Percentiles rank a stretch among this genome's conserved stretches.
Conservation (phyloP, 2,797 vertebrate genomes). For the Pseudopleuronectes americanus region DNA sequence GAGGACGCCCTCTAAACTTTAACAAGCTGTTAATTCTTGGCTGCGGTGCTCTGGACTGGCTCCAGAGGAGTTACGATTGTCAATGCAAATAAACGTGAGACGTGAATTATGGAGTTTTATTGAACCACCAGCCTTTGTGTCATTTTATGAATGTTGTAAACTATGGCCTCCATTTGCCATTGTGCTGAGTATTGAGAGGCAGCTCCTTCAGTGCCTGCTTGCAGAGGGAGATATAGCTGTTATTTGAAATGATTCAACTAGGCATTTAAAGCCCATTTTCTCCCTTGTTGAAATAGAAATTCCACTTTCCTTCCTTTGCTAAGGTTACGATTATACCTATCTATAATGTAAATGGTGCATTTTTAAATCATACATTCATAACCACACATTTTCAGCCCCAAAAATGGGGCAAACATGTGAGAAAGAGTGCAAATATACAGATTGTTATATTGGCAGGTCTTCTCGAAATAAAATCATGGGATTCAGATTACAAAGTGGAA, state of each 20-base stretch:
- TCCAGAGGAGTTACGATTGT: conserved; percentile 43
- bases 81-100: conserved; percentile 53
- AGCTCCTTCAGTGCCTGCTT: conserved; percentile 7
- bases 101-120: conserved; percentile 52
- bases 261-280: not conserved
- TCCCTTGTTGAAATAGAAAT: not conserved
- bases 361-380: too few species aligned
- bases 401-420: too few species aligned
- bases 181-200: conserved; percentile 18
- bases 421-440: too few species aligned
- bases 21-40: conserved; percentile 47
- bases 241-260: conserved; percentile 14
- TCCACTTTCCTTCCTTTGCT: not conserved
- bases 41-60: conserved; percentile 36
- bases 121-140: conserved; percentile 39
- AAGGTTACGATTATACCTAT: not conserved
- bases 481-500: too few species aligned
- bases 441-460: too few species aligned
- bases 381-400: too few species aligned
- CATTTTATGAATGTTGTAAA: conserved; percentile 65
- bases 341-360: not conserved
- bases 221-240: not conserved
- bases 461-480: too few species aligned
- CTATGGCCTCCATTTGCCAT: conserved; percentile 20
- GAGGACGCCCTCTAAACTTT: conserved; percentile 40